These are phyloP conservation scores for Lacerta viridis DNA, from an alignment of 2,797 vertebrate species.

Conservation along the genomic window DNA sequence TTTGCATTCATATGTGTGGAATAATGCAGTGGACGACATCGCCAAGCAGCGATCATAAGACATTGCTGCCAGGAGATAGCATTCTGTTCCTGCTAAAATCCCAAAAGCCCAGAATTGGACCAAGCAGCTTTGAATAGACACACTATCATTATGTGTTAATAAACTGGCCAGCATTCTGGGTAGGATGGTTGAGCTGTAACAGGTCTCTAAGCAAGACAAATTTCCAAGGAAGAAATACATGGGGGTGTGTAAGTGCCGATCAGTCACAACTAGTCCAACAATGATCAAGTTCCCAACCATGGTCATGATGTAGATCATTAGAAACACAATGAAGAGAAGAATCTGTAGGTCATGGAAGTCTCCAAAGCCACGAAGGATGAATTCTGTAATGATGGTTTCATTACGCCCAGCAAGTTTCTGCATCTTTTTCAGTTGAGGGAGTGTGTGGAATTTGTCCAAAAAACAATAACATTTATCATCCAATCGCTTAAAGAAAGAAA, in stretches of 20 bases:
- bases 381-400: conserved; percentile 33
- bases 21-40: neutral
- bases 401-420: neutral
- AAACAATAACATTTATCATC: no score
- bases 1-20: neutral
- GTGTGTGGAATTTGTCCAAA: no score
- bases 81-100: conserved; percentile 61
- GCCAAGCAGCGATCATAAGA: conserved; percentile 61
- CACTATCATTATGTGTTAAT: no score
- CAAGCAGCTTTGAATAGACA: neutral
- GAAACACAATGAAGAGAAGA: conserved; percentile 45
- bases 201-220: conserved; percentile 65
- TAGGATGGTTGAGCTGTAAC: conserved; percentile 59
- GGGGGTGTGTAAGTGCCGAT: conserved; percentile 60
- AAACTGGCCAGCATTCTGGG: conserved; percentile 59
- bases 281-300: conserved; percentile 59
- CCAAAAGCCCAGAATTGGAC: conserved; percentile 5
- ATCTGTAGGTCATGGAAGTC: conserved; percentile 16
- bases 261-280: conserved; percentile 45
- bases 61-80: conserved; percentile 68
- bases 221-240: conserved; percentile 70
- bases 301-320: conserved; percentile 46
- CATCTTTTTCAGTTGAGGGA: neutral
- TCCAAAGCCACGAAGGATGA: conserved; percentile 58
- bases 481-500: no score